phyloP scores from a whole-genome alignment of 2,888 invertebrate genomes.

The Homarus gammarus region DNA sequence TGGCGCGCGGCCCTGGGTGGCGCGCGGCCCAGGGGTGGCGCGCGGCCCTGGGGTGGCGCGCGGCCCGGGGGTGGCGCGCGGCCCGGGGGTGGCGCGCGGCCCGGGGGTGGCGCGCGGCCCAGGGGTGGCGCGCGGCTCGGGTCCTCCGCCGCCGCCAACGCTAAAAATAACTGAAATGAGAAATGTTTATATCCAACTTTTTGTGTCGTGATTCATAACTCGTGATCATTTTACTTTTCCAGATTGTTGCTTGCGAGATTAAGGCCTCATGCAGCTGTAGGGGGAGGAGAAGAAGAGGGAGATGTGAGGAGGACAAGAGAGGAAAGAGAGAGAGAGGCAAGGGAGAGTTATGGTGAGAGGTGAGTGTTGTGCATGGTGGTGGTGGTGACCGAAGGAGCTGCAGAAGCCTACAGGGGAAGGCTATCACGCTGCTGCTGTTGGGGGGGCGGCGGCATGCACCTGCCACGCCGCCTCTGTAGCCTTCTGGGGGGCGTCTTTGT shows the following conservation, averaged over 20 bases:
- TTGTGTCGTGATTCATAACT: no score
- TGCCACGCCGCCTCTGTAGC: constrained; percentile 58
- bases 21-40: no score
- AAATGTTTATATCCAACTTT: no score
- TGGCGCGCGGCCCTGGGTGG: no score
- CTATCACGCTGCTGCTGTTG: not conserved
- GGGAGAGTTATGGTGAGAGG: not conserved
- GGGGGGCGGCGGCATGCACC: constrained; percentile 50
- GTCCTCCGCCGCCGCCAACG: no score
- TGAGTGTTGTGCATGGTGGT: not conserved
- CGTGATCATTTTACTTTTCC: no score
- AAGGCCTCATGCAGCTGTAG: not conserved
- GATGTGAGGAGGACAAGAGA: not conserved
- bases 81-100: no score
- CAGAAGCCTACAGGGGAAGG: not conserved
- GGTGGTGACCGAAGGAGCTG: not conserved
- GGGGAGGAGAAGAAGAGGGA: not conserved
- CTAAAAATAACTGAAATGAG: no score
- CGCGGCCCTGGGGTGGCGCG: not conserved
- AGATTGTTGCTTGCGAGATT: not conserved
- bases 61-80: no score
- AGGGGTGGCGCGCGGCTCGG: no score
- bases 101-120: no score
- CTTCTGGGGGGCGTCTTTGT: constrained; percentile 39
- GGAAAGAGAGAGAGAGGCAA: not conserved